Evolutionary conservation across 2,797 vertebrate genomes (phyloP), one percentile per base, ranked within the genome.

Genomic region (Coilia nasus): DNA sequence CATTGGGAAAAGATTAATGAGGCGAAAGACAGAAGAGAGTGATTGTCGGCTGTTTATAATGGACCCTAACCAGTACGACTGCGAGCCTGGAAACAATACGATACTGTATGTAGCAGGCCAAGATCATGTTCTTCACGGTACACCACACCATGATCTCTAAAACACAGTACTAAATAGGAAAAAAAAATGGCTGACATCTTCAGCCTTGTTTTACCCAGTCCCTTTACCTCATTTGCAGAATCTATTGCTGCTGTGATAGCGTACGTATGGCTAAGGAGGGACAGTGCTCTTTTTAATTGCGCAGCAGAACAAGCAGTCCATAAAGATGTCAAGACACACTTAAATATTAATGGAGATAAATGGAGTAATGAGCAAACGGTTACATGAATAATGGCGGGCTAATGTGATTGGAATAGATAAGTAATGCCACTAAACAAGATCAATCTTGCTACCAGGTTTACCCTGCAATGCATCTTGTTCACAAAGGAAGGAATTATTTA

Each of bases 301-400:
- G 89, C 87, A 35, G 89, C 89, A 95, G 95, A 94, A 94, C 93
- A 96, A 96, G 94, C 95, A 95, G 94, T 95, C 95, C 93, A 95
- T 96, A 96, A 96, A 96, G 94, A 95, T 95, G 95, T 95, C 95
- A 95, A 96, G 95, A 95, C 94, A 94, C 95, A 90, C 92, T 96
- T 95, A 96, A 96, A 96, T 95, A 96, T 96, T 96, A 95, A 96
- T 96, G 95, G 90, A 94, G 95, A 96, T 92, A 94, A 95, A 96
- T 95, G 91, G 94, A 95, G 94, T 93, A 95, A 95, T 95, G 95
- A 95, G 96, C 95, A 94, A 95, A 95, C 94, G 94, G 94, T 94
- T 94, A 94, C 94, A 94, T 96, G 95, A 95, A 91, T 95, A 94
- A 96, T 96, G 94, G 93, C 90, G 81, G 86, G 90, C 90, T 94